Evolutionary conservation across 2,113 vertebrate species (phyloP).

Genomic region (Motacilla tschutschensis): DNA sequence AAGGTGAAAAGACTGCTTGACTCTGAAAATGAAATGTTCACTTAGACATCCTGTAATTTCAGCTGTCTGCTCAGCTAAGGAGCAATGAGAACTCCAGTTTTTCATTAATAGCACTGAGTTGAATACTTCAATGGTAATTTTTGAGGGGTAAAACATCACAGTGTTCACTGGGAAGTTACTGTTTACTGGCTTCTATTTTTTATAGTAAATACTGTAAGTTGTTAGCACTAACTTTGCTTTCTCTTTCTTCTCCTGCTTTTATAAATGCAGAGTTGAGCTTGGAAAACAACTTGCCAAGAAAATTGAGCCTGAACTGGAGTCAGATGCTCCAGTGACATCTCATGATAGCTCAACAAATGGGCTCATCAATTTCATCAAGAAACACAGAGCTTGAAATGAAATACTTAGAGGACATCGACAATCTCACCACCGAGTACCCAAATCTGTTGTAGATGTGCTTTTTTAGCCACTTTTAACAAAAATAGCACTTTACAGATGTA

Average conservation of each 20-base stretch:
- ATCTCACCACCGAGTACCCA: conserved; percentile 8
- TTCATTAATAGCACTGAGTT: not conserved
- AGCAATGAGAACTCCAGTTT: not conserved
- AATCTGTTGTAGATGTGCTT: conserved; percentile 54
- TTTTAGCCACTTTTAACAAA: conserved; percentile 59
- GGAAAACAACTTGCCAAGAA: conserved; percentile 96
- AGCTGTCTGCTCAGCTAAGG: not conserved
- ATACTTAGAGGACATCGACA: not conserved
- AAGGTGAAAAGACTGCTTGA: not conserved
- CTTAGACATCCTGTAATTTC: not conserved
- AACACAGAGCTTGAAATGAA: conserved; percentile 77
- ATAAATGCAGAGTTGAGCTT: conserved; percentile 85
- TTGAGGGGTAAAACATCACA: not conserved
- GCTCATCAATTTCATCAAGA: conserved; percentile 94
- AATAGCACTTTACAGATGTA: conserved; percentile 66
- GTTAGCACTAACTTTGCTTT: not conserved
- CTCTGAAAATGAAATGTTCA: not conserved
- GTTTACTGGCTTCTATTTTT: not conserved
- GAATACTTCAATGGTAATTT: not conserved
- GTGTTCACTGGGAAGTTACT: not conserved
- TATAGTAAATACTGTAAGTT: not conserved
- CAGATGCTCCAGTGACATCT: conserved; percentile 76
- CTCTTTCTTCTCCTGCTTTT: not conserved
- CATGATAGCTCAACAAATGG: conserved; percentile 96
- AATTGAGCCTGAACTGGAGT: conserved; percentile 91